These are phyloP conservation scores for Seriola quinqueradiata DNA, from an alignment of 2,113 vertebrate species.

Conservation along the genomic window DNA sequence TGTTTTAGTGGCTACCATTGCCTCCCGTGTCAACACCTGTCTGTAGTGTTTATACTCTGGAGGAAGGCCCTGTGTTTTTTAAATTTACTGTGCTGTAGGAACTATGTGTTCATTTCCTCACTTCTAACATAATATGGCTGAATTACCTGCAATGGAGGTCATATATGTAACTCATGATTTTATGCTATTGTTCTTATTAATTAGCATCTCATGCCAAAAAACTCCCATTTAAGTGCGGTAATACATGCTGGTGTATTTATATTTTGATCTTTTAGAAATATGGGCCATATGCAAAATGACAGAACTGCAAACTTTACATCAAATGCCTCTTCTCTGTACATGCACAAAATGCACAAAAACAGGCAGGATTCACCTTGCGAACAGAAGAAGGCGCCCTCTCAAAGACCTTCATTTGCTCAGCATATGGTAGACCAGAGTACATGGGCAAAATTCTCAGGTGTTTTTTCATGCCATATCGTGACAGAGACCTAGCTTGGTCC, in stretches of 20 bases:
- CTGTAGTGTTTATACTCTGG: background rate
- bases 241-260: background rate
- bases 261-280: no score
- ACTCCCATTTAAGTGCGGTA: background rate
- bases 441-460: constrained; percentile 96
- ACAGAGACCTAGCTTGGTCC: constrained; percentile 92
- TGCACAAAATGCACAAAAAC: background rate
- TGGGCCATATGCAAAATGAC: no score
- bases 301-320: no score
- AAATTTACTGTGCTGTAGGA: background rate
- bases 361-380: constrained; percentile 88
- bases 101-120: background rate
- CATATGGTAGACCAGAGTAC: constrained; percentile 95
- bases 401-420: constrained; percentile 97
- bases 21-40: background rate
- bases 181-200: no score
- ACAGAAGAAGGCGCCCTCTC: constrained; percentile 91
- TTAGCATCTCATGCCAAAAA: background rate
- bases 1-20: background rate
- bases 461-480: constrained; percentile 93
- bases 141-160: background rate
- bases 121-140: no score
- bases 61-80: background rate
- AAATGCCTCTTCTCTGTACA: background rate
- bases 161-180: background rate